Percentiles rank a stretch among this genome's conserved stretches.
phyloP scores from a whole-genome alignment of 2,797 vertebrate species.

The Perodicticus potto region DNA sequence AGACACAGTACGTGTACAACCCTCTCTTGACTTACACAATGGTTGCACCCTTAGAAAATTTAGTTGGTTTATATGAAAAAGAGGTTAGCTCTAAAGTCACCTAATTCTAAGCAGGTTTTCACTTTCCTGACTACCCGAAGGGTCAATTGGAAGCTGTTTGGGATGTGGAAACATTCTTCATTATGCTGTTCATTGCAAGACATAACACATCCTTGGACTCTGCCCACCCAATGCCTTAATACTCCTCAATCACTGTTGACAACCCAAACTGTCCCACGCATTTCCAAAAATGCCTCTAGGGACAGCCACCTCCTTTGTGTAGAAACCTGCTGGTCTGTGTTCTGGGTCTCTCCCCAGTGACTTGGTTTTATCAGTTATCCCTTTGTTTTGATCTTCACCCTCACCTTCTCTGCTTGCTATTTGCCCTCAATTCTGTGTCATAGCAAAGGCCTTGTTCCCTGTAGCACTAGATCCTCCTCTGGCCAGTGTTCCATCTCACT shows the following conservation, averaged over 20 bases:
- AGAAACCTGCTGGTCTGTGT: background rate
- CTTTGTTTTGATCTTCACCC: background rate
- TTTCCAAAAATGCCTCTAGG: background rate
- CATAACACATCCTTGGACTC: background rate
- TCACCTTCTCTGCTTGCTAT: background rate
- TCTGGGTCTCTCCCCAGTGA: background rate
- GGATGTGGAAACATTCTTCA: background rate
- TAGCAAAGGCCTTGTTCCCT: background rate
- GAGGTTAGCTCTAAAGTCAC: background rate
- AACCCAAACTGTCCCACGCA: background rate
- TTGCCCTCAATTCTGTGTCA: background rate
- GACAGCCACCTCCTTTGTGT: rapidly evolving
- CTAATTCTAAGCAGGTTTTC: background rate
- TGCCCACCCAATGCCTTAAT: background rate
- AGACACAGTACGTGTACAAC: background rate
- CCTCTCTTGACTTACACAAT: background rate
- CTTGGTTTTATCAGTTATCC: background rate
- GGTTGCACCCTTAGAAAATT: background rate
- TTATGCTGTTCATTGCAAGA: too few relatives aligned
- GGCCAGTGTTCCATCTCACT: background rate
- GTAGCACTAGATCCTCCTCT: background rate
- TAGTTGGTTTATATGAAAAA: background rate
- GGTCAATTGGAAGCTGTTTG: background rate
- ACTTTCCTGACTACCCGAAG: background rate
- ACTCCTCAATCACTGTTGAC: background rate